phyloP scores from a whole-genome alignment of 2,888 invertebrate genomes.

The Clunio marinus region DNA sequence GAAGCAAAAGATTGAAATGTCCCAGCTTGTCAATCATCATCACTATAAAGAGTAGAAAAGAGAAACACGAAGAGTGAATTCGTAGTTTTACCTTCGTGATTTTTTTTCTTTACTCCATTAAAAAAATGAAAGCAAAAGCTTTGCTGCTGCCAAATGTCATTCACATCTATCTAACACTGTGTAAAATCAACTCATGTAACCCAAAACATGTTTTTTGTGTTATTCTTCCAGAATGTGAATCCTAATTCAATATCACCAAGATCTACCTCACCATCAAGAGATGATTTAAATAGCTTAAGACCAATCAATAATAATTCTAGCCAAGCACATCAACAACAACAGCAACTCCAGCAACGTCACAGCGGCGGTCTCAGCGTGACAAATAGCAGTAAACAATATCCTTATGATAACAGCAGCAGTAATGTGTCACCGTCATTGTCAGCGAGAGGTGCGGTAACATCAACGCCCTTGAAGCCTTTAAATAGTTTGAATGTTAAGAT shows the following conservation, averaged over 20 bases:
- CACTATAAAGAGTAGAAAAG: too few species aligned
- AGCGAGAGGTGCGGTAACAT: background rate
- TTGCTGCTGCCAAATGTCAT: conserved; percentile 21
- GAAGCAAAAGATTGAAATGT: background rate
- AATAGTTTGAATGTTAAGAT: conserved; percentile 32
- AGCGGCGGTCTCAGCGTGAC: conserved; percentile 32
- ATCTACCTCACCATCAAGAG: conserved; percentile 38
- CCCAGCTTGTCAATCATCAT: conserved; percentile 6
- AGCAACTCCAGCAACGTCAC: conserved; percentile 21
- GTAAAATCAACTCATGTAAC: conserved; percentile 32
- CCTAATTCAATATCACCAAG: conserved; percentile 28
- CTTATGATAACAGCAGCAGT: conserved; percentile 17
- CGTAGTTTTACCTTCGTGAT: too few species aligned
- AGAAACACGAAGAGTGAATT: too few species aligned
- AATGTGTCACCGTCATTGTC: background rate
- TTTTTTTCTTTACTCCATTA: too few species aligned
- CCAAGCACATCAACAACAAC: too few species aligned
- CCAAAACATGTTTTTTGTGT: background rate
- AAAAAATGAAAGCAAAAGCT: conserved; percentile 1
- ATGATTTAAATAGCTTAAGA: conserved; percentile 36
- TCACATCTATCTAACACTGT: conserved; percentile 18
- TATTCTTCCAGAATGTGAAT: conserved; percentile 36
- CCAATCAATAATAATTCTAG: conserved; percentile 39
- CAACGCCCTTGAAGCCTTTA: conserved; percentile 28
- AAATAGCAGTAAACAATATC: conserved; percentile 33